Evolutionary conservation across 2,113 vertebrate species (phyloP), one percentile per base, ranked within the genome.

Genomic region (Lanius ludovicianus): DNA sequence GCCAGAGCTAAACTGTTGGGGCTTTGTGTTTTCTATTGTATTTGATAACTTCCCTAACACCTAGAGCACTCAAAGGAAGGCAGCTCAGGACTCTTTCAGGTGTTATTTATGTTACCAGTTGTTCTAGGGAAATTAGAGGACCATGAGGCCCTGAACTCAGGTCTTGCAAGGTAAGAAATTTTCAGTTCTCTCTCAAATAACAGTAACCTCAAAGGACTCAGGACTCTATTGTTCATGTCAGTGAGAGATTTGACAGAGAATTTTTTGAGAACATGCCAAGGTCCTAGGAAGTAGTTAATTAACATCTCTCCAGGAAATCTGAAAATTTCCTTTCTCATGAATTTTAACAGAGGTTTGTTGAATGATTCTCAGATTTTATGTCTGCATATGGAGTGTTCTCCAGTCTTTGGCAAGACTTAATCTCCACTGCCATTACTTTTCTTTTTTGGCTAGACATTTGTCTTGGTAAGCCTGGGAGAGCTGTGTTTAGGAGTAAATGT

Each of bases 71-170:
- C 46, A 1, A 28, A 84, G 49, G 57, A 88, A 89, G 42, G 87
- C 55, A 93, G 28, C 63, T 92, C 62, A 10, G 69, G 64, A 74
- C 62, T 93, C 33, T 35, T 87, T 31, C 79, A 80, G 96, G 57
- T 95, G 87, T 90, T 91, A 92, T 86, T 95, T 94, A 77, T 80
- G 80, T 53, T 76, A 89, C 65, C 59, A 92, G 30, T n/a, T 84
- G 33, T 92, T 93, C 73, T 60, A 79, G 57, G 62, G 56, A 82
- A 93, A 90, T 84, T 78, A 93, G 64, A 74, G 50, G 75, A 90
- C 25, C 1, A 0, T 8, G 31, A 95, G 84, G 68, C 56, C 79
- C 65, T 63, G 42, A 85, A 91, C 44, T 78, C 50, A 16, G 35
- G 56, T 50, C 46, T 92, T 68, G 37, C 31, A 86, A 93, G 56